Conservation (phyloP, 2,888 invertebrate genomes). For the Euproctis similis region DNA sequence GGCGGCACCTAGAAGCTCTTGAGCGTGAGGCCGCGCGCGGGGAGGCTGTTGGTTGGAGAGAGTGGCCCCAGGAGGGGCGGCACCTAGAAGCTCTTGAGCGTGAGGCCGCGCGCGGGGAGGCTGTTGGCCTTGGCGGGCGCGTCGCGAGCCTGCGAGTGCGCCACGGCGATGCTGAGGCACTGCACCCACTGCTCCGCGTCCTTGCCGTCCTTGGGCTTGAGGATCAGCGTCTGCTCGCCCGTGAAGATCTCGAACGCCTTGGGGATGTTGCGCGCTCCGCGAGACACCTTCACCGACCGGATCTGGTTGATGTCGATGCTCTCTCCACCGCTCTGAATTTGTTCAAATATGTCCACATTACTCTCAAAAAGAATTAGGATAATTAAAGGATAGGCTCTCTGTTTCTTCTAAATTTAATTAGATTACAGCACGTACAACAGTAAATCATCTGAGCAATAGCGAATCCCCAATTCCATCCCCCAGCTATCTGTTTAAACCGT, state of each 20-base stretch:
- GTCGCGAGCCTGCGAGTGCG: conserved; percentile 85
- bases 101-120: conserved; percentile 64
- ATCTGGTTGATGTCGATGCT: conserved; percentile 95
- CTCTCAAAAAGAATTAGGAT: too few relatives aligned
- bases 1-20: too few relatives aligned
- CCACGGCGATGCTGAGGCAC: conserved; percentile 93
- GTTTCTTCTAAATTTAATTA: too few relatives aligned
- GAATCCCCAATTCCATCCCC: too few relatives aligned
- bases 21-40: too few relatives aligned
- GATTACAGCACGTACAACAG: too few relatives aligned
- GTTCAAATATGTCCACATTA: too few relatives aligned
- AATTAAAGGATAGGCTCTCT: too few relatives aligned
- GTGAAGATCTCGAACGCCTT: conserved; percentile 98
- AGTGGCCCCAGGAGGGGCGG: too few relatives aligned
- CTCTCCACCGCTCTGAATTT: conserved; percentile 85
- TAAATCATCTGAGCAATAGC: too few relatives aligned
- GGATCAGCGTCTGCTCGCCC: conserved; percentile 91
- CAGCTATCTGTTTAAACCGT: neutral
- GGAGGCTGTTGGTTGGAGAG: too few relatives aligned
- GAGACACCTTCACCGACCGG: conserved; percentile 93
- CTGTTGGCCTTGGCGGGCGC: conserved; percentile 70
- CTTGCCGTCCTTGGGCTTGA: conserved; percentile 95
- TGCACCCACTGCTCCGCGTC: conserved; percentile 98
- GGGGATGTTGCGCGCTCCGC: conserved; percentile 93
- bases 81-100: conserved; percentile 61